These are phyloP conservation scores for Orthosia incerta DNA, from an alignment of 2,888 invertebrate species.

Conservation along the genomic window DNA sequence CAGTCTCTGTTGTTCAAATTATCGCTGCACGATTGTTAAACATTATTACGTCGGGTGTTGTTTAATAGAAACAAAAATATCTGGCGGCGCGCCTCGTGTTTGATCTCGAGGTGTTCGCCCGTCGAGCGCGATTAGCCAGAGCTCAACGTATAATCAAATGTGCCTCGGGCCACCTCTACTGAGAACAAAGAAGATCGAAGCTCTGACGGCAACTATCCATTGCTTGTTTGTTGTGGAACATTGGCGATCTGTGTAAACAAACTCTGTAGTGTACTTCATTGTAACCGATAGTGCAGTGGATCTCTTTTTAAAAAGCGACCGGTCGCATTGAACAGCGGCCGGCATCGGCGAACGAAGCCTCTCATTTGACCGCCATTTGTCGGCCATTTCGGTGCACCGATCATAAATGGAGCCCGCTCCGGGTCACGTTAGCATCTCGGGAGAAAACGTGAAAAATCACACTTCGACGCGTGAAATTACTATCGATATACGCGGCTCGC, in stretches of 20 bases:
- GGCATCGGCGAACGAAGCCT: conserved; percentile 88
- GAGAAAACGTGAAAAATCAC: conserved; percentile 90
- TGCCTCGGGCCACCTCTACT: conserved; percentile 85
- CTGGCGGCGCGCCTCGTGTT: conserved; percentile 91
- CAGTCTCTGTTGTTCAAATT: conserved; percentile 81
- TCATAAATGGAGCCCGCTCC: conserved; percentile 90
- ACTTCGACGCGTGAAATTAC: conserved; percentile 88
- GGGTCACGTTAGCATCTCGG: conserved; percentile 89
- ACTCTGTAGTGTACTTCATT: conserved; percentile 62
- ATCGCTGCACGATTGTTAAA: conserved; percentile 91
- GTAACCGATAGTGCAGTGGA: conserved; percentile 29
- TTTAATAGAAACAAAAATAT: conserved; percentile 92
- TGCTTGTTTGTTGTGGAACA: conserved; percentile 58
- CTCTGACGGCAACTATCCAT: conserved; percentile 66
- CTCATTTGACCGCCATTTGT: conserved; percentile 91
- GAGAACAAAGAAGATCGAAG: conserved; percentile 62
- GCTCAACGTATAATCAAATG: conserved; percentile 91
- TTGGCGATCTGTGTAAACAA: conserved; percentile 3
- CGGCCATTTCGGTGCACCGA: conserved; percentile 90
- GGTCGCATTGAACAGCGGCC: conserved; percentile 82
- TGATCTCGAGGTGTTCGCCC: conserved; percentile 91
- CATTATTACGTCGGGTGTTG: conserved; percentile 91
- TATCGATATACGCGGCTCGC: conserved; percentile 69
- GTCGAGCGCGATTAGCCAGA: conserved; percentile 91
- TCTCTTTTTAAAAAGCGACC: conserved; percentile 78